Evolutionary conservation across 2,113 vertebrate species (phyloP).

Genomic region (Scomber japonicus): DNA sequence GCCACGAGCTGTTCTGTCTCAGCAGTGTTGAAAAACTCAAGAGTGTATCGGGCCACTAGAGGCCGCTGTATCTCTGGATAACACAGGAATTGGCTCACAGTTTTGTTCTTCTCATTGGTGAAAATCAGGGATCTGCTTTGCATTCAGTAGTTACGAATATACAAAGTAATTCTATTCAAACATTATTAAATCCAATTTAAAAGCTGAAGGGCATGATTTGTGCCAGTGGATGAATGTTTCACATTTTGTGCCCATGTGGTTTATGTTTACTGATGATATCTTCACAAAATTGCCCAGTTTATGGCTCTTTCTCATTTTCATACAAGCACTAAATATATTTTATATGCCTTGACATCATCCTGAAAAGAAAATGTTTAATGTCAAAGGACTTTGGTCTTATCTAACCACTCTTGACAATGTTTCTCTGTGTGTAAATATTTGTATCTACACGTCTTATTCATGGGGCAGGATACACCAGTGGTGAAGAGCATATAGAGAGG

Average conservation of each 20-base stretch:
- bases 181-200: constrained; percentile 16
- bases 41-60: constrained; percentile 61
- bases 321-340: constrained; percentile 3
- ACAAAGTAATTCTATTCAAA: constrained; percentile 35
- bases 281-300: constrained; percentile 21
- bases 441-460: constrained; percentile 19
- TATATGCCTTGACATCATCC: background rate
- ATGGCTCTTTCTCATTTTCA: constrained; percentile 20
- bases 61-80: constrained; percentile 56
- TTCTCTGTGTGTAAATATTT: constrained; percentile 30
- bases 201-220: constrained; percentile 16
- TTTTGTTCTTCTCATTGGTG: background rate
- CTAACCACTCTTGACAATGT: background rate
- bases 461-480: constrained; percentile 53
- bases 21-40: background rate
- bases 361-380: no score
- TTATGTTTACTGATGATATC: constrained; percentile 41
- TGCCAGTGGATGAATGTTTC: constrained; percentile 17
- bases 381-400: background rate
- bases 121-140: constrained; percentile 44
- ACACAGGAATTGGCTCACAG: background rate
- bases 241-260: constrained; percentile 25
- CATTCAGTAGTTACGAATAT: constrained; percentile 29
- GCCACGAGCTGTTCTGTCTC: constrained; percentile 2
- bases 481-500: background rate